Evolutionary conservation across 2,888 invertebrate species (phyloP).

Genomic region (Muschampia plurimacula): DNA sequence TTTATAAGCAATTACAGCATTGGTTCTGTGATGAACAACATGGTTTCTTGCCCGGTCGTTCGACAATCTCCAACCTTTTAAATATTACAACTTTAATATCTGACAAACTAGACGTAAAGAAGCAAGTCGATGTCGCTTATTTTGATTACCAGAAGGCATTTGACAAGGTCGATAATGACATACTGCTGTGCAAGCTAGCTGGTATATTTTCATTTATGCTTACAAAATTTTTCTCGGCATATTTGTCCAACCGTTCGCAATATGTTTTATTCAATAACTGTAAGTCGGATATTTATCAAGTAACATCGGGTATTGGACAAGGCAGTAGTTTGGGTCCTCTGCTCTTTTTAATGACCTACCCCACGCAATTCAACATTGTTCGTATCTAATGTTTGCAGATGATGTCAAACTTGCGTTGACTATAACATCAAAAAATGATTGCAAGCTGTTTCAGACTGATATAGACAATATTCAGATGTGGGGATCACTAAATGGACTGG

Average conservation of each 20-base stretch:
- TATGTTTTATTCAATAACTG: too few relatives aligned
- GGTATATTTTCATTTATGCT: not conserved
- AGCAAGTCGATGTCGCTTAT: slow-evolving; percentile 8
- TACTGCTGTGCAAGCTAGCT: not conserved
- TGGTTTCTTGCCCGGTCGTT: not conserved
- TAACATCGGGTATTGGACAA: too few relatives aligned
- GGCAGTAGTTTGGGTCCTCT: too few relatives aligned
- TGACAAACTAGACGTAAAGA: not conserved
- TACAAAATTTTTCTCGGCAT: not conserved
- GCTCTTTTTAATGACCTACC: too few relatives aligned
- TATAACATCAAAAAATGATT: not conserved
- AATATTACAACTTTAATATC: not conserved
- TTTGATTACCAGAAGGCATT: slow-evolving; percentile 5
- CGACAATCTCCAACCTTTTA: not conserved
- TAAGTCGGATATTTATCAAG: too few relatives aligned
- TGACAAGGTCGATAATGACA: not conserved
- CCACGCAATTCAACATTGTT: too few relatives aligned
- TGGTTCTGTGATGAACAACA: slow-evolving; percentile 8
- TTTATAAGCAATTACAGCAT: not conserved
- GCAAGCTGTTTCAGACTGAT: not conserved
- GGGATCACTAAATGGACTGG: not conserved
- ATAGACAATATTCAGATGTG: not conserved
- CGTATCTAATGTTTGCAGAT: not conserved
- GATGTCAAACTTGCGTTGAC: not conserved
- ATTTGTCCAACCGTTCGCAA: too few relatives aligned